These are phyloP conservation scores for Pan troglodytes DNA, from an alignment of 2,113 vertebrate species.

Conservation along the genomic window NHGRI_mPanTro3-v2.1_pri NC_072404.2:87850501-87851000, in stretches of 20 bases:
- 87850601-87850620: neutral
- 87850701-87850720: neutral
- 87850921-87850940: neutral
- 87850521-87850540: neutral
- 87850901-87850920: neutral
- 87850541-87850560: neutral
- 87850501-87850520: neutral
- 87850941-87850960: neutral
- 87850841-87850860: neutral
- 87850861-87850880: neutral
- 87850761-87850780: neutral
- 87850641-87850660: neutral
- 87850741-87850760: neutral
- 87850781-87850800: neutral
- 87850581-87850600: neutral
- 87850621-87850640: neutral
- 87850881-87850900: neutral
- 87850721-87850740: neutral
- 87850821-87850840: neutral
- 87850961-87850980: neutral
- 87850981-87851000: neutral
- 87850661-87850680: neutral
- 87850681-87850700: neutral
- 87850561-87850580: neutral
- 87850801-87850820: neutral